Percentiles rank a stretch among this genome's conserved stretches.
phyloP scores from a whole-genome alignment of 1,140 invertebrate genomes.

The Drosophila bocki region DNA sequence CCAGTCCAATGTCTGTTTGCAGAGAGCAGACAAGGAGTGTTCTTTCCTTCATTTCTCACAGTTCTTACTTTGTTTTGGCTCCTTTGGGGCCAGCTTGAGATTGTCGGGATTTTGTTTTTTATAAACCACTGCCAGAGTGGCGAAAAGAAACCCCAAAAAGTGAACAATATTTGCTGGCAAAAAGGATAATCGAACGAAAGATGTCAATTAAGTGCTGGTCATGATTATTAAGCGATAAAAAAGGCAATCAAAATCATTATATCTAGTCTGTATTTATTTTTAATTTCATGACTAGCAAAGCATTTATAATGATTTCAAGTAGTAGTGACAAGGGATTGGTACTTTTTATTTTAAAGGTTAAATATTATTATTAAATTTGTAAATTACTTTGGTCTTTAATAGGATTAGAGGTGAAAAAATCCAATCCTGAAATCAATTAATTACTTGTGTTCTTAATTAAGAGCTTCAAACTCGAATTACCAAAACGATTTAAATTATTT shows the following conservation, averaged over 20 bases:
- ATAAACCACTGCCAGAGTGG: constrained; percentile 44
- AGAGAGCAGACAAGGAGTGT: constrained; percentile 47
- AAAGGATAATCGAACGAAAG: constrained; percentile 3
- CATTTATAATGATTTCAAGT: neutral
- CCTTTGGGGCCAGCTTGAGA: constrained; percentile 22
- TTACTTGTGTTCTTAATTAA: constrained; percentile 20
- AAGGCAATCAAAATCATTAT: neutral
- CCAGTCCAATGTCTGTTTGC: constrained; percentile 45
- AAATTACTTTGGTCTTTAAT: neutral
- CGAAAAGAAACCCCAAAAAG: constrained; percentile 4
- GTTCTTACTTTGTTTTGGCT: constrained; percentile 13
- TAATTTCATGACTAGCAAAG: neutral
- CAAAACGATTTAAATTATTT: constrained; percentile 28
- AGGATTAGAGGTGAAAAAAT: neutral
- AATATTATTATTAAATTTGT: too few relatives aligned
- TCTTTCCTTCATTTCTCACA: constrained; percentile 20
- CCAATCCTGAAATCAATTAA: constrained; percentile 15
- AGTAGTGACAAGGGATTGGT: neutral
- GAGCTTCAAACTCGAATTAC: constrained; percentile 16
- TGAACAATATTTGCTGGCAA: constrained; percentile 16
- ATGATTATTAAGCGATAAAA: constrained; percentile 24
- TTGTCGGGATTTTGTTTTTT: constrained; percentile 55
- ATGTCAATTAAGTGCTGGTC: constrained; percentile 21
- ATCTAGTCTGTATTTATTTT: neutral
- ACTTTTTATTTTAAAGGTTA: neutral